Evolutionary conservation across 2,113 vertebrate species (phyloP).

Genomic region (Lasiurus cinereus): DNA sequence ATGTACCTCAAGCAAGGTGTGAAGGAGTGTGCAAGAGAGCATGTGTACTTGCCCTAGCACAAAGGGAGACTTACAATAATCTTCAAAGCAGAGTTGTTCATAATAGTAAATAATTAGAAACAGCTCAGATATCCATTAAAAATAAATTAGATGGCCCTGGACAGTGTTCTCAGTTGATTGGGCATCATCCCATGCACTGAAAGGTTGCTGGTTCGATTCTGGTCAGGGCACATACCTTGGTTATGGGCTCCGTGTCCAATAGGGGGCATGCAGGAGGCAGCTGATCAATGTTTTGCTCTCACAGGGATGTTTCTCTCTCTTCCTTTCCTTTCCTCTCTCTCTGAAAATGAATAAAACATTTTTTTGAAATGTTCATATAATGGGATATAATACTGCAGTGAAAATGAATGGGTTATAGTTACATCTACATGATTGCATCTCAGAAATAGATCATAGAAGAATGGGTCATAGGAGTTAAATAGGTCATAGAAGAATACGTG

Average conservation of each 20-base stretch:
- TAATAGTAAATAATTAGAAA: conserved; percentile 16
- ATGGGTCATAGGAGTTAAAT: not conserved
- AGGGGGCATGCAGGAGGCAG: no score
- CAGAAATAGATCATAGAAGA: conserved; percentile 54
- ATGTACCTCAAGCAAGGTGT: not conserved
- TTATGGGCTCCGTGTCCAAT: no score
- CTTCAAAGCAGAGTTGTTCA: not conserved
- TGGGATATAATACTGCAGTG: not conserved
- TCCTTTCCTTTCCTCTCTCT: not conserved
- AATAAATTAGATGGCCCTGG: not conserved
- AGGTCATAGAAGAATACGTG: not conserved
- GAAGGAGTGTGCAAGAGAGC: not conserved
- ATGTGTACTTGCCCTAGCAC: not conserved
- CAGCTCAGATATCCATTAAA: not conserved
- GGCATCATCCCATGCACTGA: no score
- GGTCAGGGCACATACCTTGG: no score
- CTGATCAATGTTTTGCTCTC: no score
- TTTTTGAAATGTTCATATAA: not conserved
- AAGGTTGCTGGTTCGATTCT: no score
- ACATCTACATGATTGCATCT: not conserved
- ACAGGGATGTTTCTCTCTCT: not conserved
- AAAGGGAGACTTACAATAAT: not conserved
- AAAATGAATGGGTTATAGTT: conserved; percentile 20
- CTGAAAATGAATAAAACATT: not conserved
- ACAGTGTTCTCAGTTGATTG: no score